These are phyloP conservation scores for Tyria jacobaeae DNA, from an alignment of 2,888 invertebrate species.

Conservation along the genomic window DNA sequence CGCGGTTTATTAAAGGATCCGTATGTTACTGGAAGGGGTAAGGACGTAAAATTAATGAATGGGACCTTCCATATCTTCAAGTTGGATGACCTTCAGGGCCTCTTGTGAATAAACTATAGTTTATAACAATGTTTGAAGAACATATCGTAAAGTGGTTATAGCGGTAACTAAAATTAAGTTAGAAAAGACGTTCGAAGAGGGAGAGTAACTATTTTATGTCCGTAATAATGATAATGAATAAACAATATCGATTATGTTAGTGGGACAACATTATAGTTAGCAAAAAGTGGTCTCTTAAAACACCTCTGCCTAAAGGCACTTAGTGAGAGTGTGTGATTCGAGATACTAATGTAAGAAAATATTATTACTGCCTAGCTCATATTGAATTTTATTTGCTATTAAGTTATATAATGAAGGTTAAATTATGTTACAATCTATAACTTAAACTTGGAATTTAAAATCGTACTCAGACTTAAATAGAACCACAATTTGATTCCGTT, in stretches of 20 bases:
- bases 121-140: conserved; percentile 30
- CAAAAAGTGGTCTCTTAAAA: too few relatives aligned
- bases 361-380: too few relatives aligned
- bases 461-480: too few relatives aligned
- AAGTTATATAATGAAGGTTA: too few relatives aligned
- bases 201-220: background rate
- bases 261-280: too few relatives aligned
- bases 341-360: too few relatives aligned
- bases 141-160: conserved; percentile 29
- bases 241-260: background rate
- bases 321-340: too few relatives aligned
- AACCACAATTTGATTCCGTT: too few relatives aligned
- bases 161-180: conserved; percentile 19
- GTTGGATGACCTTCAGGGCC: conserved; percentile 47
- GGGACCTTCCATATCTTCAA: conserved; percentile 43
- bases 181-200: conserved; percentile 4
- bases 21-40: conserved; percentile 53
- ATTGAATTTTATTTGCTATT: too few relatives aligned
- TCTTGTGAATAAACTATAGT: conserved; percentile 40
- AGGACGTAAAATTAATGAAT: conserved; percentile 52
- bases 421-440: too few relatives aligned
- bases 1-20: conserved; percentile 70
- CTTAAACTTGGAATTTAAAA: too few relatives aligned
- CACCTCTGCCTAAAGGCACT: too few relatives aligned
- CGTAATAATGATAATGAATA: background rate